A percentile compares a stretch with the other conserved stretches of the same genome.
These are phyloP conservation scores for Drosophila setifemur DNA, from an alignment of 1,140 invertebrate species.

Conservation along the genomic window DNA sequence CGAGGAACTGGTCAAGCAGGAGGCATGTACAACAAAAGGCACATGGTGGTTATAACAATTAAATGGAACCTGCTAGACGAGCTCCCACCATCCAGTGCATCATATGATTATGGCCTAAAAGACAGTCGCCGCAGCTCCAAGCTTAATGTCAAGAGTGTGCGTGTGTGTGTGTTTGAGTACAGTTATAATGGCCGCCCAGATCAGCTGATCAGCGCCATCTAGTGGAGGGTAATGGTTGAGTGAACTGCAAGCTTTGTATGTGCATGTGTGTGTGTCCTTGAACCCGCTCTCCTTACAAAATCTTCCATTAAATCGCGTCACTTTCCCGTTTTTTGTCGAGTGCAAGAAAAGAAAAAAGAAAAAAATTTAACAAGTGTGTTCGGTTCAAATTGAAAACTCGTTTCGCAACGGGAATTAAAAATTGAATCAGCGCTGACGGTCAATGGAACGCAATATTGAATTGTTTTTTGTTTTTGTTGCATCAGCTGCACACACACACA, in stretches of 20 bases:
- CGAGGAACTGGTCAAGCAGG: slow-evolving; percentile 34
- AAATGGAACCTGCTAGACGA: slow-evolving; percentile 34
- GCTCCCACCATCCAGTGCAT: slow-evolving; percentile 8
- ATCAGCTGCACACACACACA: slow-evolving; percentile 31
- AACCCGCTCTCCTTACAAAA: slow-evolving; percentile 7
- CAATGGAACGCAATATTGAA: slow-evolving; percentile 46
- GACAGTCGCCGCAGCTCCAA: background rate
- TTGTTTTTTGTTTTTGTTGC: slow-evolving; percentile 16
- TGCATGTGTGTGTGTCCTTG: slow-evolving; percentile 18
- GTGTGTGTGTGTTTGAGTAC: slow-evolving; percentile 4
- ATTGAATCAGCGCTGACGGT: slow-evolving; percentile 34
- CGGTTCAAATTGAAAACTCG: slow-evolving; percentile 21
- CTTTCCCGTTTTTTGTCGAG: slow-evolving; percentile 30
- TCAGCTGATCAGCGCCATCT: slow-evolving; percentile 27
- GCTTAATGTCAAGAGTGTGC: slow-evolving; percentile 13
- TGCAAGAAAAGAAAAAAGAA: slow-evolving; percentile 6
- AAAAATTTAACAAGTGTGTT: slow-evolving; percentile 18
- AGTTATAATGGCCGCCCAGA: slow-evolving; percentile 14
- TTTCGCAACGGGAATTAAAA: slow-evolving; percentile 11
- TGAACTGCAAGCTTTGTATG: no score
- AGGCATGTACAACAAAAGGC: slow-evolving; percentile 29
- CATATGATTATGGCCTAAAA: slow-evolving; percentile 25
- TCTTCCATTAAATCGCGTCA: slow-evolving; percentile 28
- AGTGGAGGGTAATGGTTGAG: background rate
- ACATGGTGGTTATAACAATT: slow-evolving; percentile 44